A percentile compares a stretch with the other conserved stretches of the same genome.
phyloP scores from a whole-genome alignment of 2,113 vertebrate species.

The Malurus cyaneus region DNA sequence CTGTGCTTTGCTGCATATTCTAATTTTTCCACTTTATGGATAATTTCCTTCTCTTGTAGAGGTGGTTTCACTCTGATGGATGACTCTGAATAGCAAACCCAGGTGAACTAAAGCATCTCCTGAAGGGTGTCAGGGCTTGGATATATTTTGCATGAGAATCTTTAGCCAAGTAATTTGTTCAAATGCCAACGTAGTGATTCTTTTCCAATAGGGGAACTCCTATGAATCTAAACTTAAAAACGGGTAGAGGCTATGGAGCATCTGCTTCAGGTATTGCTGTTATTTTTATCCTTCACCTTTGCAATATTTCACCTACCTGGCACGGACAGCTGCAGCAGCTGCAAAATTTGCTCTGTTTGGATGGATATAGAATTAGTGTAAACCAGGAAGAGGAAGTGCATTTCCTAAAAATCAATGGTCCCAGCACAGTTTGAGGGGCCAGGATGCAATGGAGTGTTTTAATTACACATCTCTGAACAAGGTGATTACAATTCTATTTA shows the following conservation, averaged over 20 bases:
- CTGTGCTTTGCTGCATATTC: not conserved
- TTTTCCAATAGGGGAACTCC: constrained; percentile 69
- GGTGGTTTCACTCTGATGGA: not conserved
- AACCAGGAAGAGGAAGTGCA: not conserved
- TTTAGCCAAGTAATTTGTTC: not conserved
- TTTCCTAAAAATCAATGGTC: not conserved
- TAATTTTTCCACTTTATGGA: not conserved
- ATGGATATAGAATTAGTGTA: not conserved
- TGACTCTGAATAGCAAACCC: not conserved
- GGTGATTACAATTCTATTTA: not conserved
- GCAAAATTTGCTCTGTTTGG: not conserved
- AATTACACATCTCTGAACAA: not conserved
- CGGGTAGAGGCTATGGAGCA: constrained; percentile 69
- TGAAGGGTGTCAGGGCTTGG: not conserved
- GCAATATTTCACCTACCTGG: not conserved
- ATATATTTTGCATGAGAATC: not conserved
- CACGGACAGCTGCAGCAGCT: not conserved
- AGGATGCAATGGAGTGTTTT: not conserved
- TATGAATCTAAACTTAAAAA: constrained; percentile 77
- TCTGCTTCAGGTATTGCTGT: constrained; percentile 65
- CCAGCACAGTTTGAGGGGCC: not conserved
- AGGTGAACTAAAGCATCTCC: not conserved
- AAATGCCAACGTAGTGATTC: not conserved
- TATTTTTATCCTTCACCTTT: constrained; percentile 25
- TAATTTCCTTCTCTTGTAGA: not conserved